Conservation (phyloP, 2,888 invertebrate genomes). For the Rugalucina vietnamica region DNA sequence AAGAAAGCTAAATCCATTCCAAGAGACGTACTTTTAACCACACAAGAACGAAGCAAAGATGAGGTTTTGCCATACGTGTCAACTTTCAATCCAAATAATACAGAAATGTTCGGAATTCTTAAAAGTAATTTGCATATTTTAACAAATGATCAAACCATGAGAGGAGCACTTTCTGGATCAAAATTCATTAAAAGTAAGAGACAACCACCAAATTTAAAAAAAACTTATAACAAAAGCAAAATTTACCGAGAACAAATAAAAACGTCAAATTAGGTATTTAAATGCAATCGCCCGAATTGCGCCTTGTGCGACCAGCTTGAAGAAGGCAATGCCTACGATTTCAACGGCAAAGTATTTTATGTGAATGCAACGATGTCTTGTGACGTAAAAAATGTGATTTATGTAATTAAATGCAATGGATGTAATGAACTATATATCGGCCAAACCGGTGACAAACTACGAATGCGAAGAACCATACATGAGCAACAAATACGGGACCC, state of each 20-base stretch:
- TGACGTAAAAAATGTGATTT: neutral
- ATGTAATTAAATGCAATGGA: neutral
- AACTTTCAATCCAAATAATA: too few species aligned
- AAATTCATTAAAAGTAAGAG: too few species aligned
- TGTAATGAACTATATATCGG: neutral
- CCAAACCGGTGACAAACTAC: neutral
- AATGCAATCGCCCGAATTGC: too few species aligned
- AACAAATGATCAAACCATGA: neutral
- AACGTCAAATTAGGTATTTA: too few species aligned
- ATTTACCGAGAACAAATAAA: too few species aligned
- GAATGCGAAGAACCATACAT: neutral
- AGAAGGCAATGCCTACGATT: neutral
- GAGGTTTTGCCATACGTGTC: too few species aligned
- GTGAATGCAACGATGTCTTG: neutral
- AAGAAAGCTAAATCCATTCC: too few species aligned
- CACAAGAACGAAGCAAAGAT: too few species aligned
- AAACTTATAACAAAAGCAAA: too few species aligned
- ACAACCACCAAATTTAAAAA: too few species aligned
- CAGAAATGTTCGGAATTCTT: neutral
- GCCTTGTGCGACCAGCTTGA: neutral
- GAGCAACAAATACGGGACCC: too few species aligned
- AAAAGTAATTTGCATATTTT: neutral
- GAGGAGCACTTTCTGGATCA: neutral
- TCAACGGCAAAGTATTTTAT: neutral
- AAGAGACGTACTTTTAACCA: too few species aligned